phyloP scores from a whole-genome alignment of 37 sponge, comb jelly and placozoan genomes.

The Geodia barretti region DNA sequence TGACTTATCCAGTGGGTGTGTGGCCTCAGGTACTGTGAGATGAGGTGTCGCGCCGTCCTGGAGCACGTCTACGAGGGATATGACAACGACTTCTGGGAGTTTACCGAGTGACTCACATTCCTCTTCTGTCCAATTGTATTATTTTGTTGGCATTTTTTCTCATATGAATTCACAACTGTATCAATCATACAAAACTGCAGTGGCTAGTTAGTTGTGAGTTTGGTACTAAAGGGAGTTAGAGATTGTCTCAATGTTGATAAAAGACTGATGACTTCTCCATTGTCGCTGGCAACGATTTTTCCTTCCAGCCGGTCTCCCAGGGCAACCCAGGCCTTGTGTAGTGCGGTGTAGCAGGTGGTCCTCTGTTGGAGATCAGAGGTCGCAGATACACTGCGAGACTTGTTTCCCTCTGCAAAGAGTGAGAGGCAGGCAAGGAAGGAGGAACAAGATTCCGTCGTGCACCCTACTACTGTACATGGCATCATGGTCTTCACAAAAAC shows the following conservation, averaged over 20 bases:
- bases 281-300: too few relatives aligned
- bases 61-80: conserved; percentile 93
- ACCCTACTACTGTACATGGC: background rate
- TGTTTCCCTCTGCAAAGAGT: background rate
- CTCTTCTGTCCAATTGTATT: too few relatives aligned
- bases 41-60: conserved; percentile 67
- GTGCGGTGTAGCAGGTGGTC: conserved; percentile 37
- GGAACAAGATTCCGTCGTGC: background rate
- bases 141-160: too few relatives aligned
- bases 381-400: background rate
- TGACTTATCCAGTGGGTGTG: background rate
- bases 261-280: too few relatives aligned
- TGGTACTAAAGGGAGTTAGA: too few relatives aligned
- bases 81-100: conserved; percentile 91
- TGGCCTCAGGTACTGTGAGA: conserved; percentile 80
- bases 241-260: too few relatives aligned
- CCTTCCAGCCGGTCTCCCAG: background rate
- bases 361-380: conserved; percentile 27
- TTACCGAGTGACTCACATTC: too few relatives aligned
- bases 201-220: too few relatives aligned
- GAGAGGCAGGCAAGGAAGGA: background rate
- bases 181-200: too few relatives aligned
- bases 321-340: conserved; percentile 3
- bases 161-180: too few relatives aligned
- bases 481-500: background rate